A percentile compares a stretch with the other conserved stretches of the same genome.
These are phyloP conservation scores for Oscheius sp. DNA, from an alignment of 1,140 invertebrate genomes.

Conservation along the genomic window DNA sequence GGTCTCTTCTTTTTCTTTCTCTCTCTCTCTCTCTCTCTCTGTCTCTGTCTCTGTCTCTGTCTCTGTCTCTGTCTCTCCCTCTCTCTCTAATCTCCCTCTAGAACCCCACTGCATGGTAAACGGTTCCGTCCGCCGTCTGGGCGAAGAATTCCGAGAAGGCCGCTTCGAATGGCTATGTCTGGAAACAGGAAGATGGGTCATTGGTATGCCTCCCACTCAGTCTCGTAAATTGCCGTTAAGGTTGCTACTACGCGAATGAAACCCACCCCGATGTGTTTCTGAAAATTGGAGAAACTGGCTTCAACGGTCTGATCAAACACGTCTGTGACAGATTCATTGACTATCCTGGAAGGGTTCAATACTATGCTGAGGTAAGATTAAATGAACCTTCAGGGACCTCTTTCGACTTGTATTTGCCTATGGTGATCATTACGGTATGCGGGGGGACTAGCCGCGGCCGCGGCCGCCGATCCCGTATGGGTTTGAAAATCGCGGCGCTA, in stretches of 20 bases:
- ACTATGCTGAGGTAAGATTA: conserved; percentile 49
- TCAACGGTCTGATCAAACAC: conserved; percentile 57
- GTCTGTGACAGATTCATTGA: conserved; percentile 57
- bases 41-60: not conserved
- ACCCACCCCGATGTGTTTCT: conserved; percentile 53
- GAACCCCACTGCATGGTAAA: conserved; percentile 52
- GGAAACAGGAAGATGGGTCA: conserved; percentile 58
- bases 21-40: conserved; percentile 2
- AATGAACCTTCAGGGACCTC: too few species aligned
- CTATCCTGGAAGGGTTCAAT: conserved; percentile 57
- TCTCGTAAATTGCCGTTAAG: conserved; percentile 27
- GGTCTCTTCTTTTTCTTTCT: not conserved
- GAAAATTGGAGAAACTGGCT: conserved; percentile 48
- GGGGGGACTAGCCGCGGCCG: not conserved
- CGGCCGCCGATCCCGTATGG: not conserved
- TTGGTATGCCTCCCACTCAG: conserved; percentile 35
- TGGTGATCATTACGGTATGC: too few species aligned
- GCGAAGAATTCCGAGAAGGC: conserved; percentile 54
- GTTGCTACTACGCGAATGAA: conserved; percentile 59
- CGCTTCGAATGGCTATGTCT: conserved; percentile 58
- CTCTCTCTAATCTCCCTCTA: conserved; percentile 27
- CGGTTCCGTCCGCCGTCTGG: conserved; percentile 44
- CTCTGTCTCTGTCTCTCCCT: not conserved
- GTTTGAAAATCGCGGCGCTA: too few species aligned
- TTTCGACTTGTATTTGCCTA: too few species aligned